Percentiles rank a stretch among this genome's conserved stretches.
phyloP scores from a whole-genome alignment of 53 echinoderm and acorn worm genomes.

The Arbacia lixula region DNA sequence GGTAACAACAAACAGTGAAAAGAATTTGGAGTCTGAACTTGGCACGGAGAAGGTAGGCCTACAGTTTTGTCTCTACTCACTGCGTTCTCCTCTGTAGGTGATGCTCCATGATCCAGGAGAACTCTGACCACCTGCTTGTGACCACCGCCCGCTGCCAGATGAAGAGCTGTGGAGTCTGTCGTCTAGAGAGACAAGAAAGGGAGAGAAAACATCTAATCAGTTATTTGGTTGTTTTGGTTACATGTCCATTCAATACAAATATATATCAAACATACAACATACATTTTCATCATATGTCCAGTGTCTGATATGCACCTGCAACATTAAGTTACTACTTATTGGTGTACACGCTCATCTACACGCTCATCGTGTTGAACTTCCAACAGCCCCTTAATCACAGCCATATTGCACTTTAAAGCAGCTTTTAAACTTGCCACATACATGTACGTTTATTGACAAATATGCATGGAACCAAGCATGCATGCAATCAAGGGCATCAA shows the following conservation, averaged over 20 bases:
- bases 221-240: too few species aligned
- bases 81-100: slow-evolving; percentile 93
- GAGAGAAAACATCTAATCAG: background rate
- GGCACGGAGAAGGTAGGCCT: too few species aligned
- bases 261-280: background rate
- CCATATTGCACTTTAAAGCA: slow-evolving; percentile 86
- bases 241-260: too few species aligned
- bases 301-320: too few species aligned
- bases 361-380: slow-evolving; percentile 80
- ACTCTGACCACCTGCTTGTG: slow-evolving; percentile 93
- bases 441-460: too few species aligned
- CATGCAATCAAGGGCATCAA: too few species aligned
- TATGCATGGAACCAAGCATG: too few species aligned
- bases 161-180: slow-evolving; percentile 93
- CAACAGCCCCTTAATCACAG: slow-evolving; percentile 83
- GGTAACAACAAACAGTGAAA: too few species aligned
- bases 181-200: slow-evolving; percentile 55
- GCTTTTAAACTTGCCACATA: too few species aligned
- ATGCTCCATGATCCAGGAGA: slow-evolving; percentile 86
- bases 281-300: too few species aligned
- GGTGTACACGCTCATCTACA: slow-evolving; percentile 77
- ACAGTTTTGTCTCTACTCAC: slow-evolving; percentile 64
- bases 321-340: too few species aligned
- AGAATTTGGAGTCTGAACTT: background rate
- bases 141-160: slow-evolving; percentile 90